Base-by-base conservation (phyloP, 2,888 invertebrate species). In the Andricus quercusramuli region DNA sequence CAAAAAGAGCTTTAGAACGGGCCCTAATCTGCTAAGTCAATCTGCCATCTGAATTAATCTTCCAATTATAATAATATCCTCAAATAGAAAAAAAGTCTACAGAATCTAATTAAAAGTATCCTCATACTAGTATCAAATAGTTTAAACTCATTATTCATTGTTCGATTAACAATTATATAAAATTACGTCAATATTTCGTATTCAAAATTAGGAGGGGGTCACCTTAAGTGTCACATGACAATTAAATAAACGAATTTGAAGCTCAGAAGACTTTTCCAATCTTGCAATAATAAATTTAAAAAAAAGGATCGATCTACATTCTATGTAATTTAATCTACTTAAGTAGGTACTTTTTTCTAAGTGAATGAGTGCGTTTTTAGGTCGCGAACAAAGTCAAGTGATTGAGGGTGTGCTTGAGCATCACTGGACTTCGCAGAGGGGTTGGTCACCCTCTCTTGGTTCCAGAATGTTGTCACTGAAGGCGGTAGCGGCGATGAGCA, bases 381-480 rank as follows among this genome's bases (percentile, higher is more conserved):
- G 74, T 74, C 74, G 74, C 6, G 56, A 82, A 78, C 79, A 81
- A 80, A 79, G 74, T 67, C 78, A 82, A 79, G 82, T 29, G 59
- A 41, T 44, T 25, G 70, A 80, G 74, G 51, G 59, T 67, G 65
- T 51, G 88, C 89, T 89, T 92, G 91, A 92, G 91, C 89, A 88
- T 91, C 92, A 92, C 91, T 92, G 92, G 88, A 88, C 89, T 84
- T 85, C 86, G 85, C 83, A 84, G 85, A 86, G 89, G 90, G 88
- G 86, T 88, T 89, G 90, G 89, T 91, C 91, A 92, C 92, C 91
- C 90, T 90, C 86, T 89, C 87, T 87, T 89, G 89, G 83, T 90
- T 89, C 90, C 89, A 90, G 91, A 92, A 91, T 91, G 92, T 91
- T 91, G 91, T 91, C 90, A 91, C 90, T 91, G 89, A 91, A 92